Base-by-base conservation (phyloP, 2,113 vertebrate genomes). In the Malurus alboscapulatus region DNA sequence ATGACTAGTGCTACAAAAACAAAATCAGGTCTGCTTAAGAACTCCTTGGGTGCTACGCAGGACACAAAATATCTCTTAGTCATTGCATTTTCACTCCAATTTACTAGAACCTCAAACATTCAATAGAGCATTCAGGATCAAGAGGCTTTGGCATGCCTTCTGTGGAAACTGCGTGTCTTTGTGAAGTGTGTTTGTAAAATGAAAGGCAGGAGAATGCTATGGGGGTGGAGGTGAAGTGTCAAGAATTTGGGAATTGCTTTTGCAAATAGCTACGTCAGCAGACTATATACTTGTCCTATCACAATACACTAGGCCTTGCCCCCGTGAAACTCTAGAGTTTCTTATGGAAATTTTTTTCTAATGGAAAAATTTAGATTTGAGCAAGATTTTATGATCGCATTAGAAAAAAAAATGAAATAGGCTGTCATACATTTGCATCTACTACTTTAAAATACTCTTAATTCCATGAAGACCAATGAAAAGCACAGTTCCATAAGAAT, bases 241-340 rank as follows among this genome's bases (percentile, higher is more conserved):
- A 86, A 78, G 80, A 92, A 93, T 96, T 58, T 84, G 62, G 36
- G 48, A 93, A 65, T 71, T 81, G 57, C 32, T 92, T 84, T 81
- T 82, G 22, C 45, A 75, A 88, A 84, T 22, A 69, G 27, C 50
- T 85, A 10, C 19, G 59, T 73, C 75, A 85, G 79, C 44, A 65
- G 57, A 29, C 3, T 57, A 17, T 65, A 17, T 4, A 48, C 29
- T 81, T 63, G 25, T 40, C 68, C 25, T 27, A 2, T 34, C 45
- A 68, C 59, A 93, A 84, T 42, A 69, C 30, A 29, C 47, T 18
- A 75, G 45, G 57, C 11, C 24, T 88, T 78, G 12, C 12, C 79
- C 32, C 69, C 10, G 40, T 14, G 10, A 79, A 54, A 48, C 16
- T 61, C 20, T 4, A 30, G 10, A 36, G 5, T 12, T 78, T 69